Evolutionary conservation across 23 tunicate genomes (phyloP).

Genomic region (Oikopleura dioica): DNA sequence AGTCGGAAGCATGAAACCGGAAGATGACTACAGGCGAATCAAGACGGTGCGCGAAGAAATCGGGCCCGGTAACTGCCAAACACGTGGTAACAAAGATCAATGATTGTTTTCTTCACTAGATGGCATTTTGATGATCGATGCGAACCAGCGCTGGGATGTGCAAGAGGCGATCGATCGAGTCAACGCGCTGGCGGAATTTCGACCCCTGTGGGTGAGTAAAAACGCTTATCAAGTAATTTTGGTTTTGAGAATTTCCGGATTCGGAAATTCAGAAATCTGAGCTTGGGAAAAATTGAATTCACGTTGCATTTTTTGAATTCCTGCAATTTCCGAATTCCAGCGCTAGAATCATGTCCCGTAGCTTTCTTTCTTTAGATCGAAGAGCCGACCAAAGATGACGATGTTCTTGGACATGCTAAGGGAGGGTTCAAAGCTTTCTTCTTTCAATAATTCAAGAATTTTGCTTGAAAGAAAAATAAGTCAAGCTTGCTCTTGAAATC

Average conservation of each 20-base stretch:
- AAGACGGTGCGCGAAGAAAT: conserved; percentile 54
- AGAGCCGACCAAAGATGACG: conserved; percentile 93
- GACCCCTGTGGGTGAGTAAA: conserved; percentile 41
- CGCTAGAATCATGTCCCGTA: not conserved
- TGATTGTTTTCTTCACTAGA: not conserved
- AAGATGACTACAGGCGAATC: conserved; percentile 61
- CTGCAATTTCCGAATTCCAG: not conserved
- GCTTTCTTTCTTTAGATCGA: conserved; percentile 23
- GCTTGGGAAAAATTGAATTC: too few relatives aligned
- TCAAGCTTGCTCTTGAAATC: too few relatives aligned
- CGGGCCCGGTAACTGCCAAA: conserved; percentile 27
- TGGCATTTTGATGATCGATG: conserved; percentile 84
- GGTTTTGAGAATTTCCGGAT: too few relatives aligned
- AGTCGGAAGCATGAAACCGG: conserved; percentile 43
- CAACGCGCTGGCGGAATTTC: conserved; percentile 46
- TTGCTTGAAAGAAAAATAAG: too few relatives aligned
- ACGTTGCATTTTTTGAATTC: not conserved
- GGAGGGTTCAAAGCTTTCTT: too few relatives aligned
- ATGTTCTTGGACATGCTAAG: conserved; percentile 70
- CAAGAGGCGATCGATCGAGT: conserved; percentile 85
- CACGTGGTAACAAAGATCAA: not conserved
- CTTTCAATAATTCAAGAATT: conserved; percentile 48
- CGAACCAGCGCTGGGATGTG: conserved; percentile 93
- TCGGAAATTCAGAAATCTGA: too few relatives aligned
- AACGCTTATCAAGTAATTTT: too few relatives aligned